Conservation (phyloP, 2,797 vertebrate species). For the Philypnodon macrostomus region DNA sequence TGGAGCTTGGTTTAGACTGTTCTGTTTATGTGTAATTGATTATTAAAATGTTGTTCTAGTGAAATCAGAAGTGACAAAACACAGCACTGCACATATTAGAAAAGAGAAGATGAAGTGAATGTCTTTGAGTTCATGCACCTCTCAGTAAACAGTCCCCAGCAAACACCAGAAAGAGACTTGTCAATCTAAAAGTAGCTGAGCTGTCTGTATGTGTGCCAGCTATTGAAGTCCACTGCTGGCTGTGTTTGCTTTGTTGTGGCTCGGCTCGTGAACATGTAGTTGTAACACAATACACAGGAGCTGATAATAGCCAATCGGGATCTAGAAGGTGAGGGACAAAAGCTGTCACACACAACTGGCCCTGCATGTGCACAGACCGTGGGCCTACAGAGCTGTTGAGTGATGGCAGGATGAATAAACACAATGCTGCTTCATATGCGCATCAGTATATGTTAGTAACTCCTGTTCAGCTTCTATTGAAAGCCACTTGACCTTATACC, state of each 20-base stretch:
- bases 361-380: conserved; percentile 18
- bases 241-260: conserved; percentile 50
- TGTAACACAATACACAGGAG: conserved; percentile 62
- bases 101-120: background rate
- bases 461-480: background rate
- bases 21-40: background rate
- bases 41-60: too few species aligned
- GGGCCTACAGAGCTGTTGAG: too few species aligned
- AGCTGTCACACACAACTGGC: conserved; percentile 40
- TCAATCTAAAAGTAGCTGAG: conserved; percentile 63
- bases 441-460: background rate
- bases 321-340: conserved; percentile 69
- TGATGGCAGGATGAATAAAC: conserved; percentile 16
- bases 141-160: conserved; percentile 21
- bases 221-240: conserved; percentile 43
- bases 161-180: conserved; percentile 58
- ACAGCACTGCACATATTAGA: too few species aligned
- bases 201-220: conserved; percentile 52
- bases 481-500: background rate
- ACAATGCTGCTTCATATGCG: conserved; percentile 2
- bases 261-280: conserved; percentile 37
- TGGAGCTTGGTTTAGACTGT: conserved; percentile 10
- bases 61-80: too few species aligned
- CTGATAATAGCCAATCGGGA: conserved; percentile 64
- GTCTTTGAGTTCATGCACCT: background rate